Evolutionary conservation across 2,113 vertebrate species (phyloP).

Genomic region (Loxodonta africana): DNA sequence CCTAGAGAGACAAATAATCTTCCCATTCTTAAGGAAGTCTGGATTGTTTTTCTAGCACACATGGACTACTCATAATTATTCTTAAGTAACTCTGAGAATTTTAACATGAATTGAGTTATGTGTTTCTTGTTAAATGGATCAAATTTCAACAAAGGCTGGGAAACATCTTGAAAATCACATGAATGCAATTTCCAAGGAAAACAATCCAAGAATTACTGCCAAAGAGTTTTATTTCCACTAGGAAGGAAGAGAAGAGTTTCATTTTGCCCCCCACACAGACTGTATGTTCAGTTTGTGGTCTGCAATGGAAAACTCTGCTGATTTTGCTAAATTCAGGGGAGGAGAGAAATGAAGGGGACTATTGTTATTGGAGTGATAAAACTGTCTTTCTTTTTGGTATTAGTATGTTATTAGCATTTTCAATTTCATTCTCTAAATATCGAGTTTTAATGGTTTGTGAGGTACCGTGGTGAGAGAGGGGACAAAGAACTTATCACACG

Average conservation of each 20-base stretch:
- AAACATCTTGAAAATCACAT: slow-evolving; percentile 93
- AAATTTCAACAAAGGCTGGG: slow-evolving; percentile 91
- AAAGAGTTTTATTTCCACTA: slow-evolving; percentile 92
- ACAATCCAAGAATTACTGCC: slow-evolving; percentile 92
- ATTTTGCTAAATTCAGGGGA: slow-evolving; percentile 71
- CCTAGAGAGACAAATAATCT: slow-evolving; percentile 83
- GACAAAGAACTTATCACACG: slow-evolving; percentile 33
- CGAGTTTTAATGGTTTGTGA: slow-evolving; percentile 63
- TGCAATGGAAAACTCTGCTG: slow-evolving; percentile 86
- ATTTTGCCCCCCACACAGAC: slow-evolving; percentile 87
- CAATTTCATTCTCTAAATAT: slow-evolving; percentile 55
- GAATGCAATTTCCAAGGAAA: slow-evolving; percentile 93
- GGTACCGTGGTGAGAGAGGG: no score
- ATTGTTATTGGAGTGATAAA: slow-evolving; percentile 80
- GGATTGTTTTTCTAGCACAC: slow-evolving; percentile 88
- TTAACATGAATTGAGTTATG: slow-evolving; percentile 92
- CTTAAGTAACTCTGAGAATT: slow-evolving; percentile 90
- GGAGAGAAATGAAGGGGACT: slow-evolving; percentile 65
- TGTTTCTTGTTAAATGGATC: slow-evolving; percentile 91
- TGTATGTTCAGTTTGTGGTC: slow-evolving; percentile 89
- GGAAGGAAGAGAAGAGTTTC: slow-evolving; percentile 92
- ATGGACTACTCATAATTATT: slow-evolving; percentile 91
- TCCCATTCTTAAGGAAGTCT: slow-evolving; percentile 84
- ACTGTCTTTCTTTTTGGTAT: slow-evolving; percentile 67
- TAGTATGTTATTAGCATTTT: slow-evolving; percentile 75